These are phyloP conservation scores for Luscinia luscinia DNA, from an alignment of 2,797 vertebrate species.

Conservation along the genomic window DNA sequence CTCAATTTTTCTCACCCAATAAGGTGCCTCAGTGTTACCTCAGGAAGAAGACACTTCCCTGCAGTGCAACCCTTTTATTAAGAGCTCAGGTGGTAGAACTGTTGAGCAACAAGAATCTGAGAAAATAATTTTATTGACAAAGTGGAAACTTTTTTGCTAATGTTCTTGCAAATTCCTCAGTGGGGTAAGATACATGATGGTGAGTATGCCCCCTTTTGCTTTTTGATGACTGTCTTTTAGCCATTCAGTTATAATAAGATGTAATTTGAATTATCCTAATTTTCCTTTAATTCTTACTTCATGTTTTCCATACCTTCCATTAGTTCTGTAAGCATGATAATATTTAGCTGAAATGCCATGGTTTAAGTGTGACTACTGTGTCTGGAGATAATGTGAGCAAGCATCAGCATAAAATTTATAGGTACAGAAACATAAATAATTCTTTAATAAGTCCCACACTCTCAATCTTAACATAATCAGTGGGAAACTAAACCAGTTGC, in stretches of 20 bases:
- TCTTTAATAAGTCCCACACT: neutral
- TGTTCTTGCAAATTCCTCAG: neutral
- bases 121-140: neutral
- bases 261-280: neutral
- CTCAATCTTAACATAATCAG: slow-evolving; percentile 36
- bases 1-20: neutral
- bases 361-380: slow-evolving; percentile 7
- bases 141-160: neutral
- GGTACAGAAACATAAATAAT: slow-evolving; percentile 23
- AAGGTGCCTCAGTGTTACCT: neutral
- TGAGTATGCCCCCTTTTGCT: neutral
- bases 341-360: neutral
- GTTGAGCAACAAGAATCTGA: neutral
- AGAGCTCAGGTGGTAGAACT: neutral
- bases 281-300: neutral
- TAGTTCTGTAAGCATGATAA: neutral
- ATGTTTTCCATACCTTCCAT: neutral
- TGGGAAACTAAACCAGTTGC: neutral
- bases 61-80: neutral
- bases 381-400: neutral
- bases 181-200: neutral
- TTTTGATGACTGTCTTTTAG: neutral
- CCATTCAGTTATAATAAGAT: neutral
- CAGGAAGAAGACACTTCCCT: neutral
- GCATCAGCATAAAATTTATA: neutral